Evolutionary conservation across 1,140 invertebrate genomes (phyloP), one percentile per base, ranked within the genome.

Genomic region (Drosophila pseudoananassae): DNA sequence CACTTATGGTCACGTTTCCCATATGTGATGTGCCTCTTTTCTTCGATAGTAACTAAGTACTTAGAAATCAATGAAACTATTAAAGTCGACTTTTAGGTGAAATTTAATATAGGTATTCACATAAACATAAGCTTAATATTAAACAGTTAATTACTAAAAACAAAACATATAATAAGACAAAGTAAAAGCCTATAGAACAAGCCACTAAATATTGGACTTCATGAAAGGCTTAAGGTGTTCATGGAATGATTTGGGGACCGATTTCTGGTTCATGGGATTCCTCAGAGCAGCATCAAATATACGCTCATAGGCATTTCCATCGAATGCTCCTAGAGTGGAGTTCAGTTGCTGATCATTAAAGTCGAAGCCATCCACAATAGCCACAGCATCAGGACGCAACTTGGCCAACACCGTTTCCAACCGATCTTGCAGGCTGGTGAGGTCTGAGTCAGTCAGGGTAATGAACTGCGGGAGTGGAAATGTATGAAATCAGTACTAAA

Each of bases 291-390:
- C 97, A 51, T 96, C 94, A 80, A 96, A 97, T 5, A 99, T 92
- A 47, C 97, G 94, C 85, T 97, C 95, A 90, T 98, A 98, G 10
- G 98, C 98, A 72, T 97, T 94, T 7, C 98, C 98, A 92, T 99
- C 98, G 84, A 95, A 97, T 5, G 96, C 94, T 1, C 98, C 98
- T 6, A 99, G 92, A 1, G 96, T 94, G 27, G 97, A 98, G 14
- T 93, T 92, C 7, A 98, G 91, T 55, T 97, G 94, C 72, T 95
- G 93, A 89, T 98, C 98, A 12, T 93, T 93, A 31, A 97, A 94
- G 90, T 98, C 97, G 78, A 98, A 99, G 0, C 96, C 95, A 92
- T 99, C 98, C 0, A 98, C 97, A 12, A 99, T 93, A 10, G 96
- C 94, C 0, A 99, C 95, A 10, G 96, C 97, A 92, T 99, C 97